Conservation (phyloP, 1,140 invertebrate species). For the Gonatopus flavifemur region DNA sequence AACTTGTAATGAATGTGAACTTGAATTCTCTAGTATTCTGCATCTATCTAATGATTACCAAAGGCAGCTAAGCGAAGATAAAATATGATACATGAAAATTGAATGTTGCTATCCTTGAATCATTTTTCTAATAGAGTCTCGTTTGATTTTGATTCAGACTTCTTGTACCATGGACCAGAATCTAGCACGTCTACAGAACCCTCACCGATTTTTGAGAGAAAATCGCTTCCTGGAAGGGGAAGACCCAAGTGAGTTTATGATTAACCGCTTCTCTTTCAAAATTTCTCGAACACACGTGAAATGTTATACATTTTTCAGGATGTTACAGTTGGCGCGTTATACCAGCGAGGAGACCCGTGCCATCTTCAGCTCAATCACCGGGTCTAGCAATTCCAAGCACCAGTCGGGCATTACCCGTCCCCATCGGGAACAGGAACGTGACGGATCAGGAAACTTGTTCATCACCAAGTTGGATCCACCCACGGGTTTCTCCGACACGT, state of each 20-base stretch:
- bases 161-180: conserved; percentile 62
- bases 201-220: conserved; percentile 62
- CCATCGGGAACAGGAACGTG: conserved; percentile 54
- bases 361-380: conserved; percentile 55
- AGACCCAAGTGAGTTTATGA: conserved; percentile 49
- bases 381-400: conserved; percentile 56
- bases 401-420: conserved; percentile 50
- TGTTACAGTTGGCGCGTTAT: conserved; percentile 58
- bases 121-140: no score
- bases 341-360: conserved; percentile 57
- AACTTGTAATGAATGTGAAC: no score
- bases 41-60: no score
- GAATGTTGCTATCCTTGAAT: no score
- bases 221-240: conserved; percentile 60
- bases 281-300: no score
- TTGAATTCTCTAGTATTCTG: no score
- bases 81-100: no score
- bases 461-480: conserved; percentile 64
- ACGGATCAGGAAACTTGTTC: conserved; percentile 61
- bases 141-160: conserved; percentile 43
- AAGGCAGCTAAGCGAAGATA: no score
- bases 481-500: conserved; percentile 62
- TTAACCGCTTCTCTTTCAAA: not conserved
- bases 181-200: conserved; percentile 63
- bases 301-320: conserved; percentile 38